phyloP scores from a whole-genome alignment of 2,797 vertebrate genomes.

The Sternarchorhynchus goeldii region DNA sequence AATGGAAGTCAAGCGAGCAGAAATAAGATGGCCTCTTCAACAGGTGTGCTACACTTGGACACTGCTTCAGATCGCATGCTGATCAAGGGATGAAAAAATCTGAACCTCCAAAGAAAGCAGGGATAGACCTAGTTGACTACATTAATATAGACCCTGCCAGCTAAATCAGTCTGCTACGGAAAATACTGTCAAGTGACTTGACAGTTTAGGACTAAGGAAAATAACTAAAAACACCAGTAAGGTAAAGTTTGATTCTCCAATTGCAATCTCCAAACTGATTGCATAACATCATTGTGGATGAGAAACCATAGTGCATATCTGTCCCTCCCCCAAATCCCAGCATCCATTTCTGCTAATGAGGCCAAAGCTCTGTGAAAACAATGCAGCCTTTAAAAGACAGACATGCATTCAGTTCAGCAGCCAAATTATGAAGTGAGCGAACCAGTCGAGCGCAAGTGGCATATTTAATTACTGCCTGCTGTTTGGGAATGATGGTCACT shows the following conservation, averaged over 20 bases:
- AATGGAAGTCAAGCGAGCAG: conserved; percentile 8
- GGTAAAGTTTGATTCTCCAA: conserved; percentile 11
- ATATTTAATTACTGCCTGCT: conserved; percentile 91
- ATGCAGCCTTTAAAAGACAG: conserved; percentile 83
- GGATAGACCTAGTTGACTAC: neutral
- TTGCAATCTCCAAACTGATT: conserved; percentile 42
- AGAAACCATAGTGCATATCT: conserved; percentile 70
- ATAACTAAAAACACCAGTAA: neutral
- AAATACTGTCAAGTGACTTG: neutral
- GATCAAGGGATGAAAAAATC: no score
- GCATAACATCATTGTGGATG: conserved; percentile 74
- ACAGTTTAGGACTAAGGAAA: neutral
- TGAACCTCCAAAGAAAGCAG: neutral
- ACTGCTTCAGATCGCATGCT: no score
- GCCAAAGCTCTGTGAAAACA: conserved; percentile 82
- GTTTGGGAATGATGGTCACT: conserved; percentile 84
- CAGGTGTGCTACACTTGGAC: conserved; percentile 17
- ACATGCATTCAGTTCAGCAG: conserved; percentile 82
- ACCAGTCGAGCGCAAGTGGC: conserved; percentile 89
- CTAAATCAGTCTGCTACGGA: neutral
- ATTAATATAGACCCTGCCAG: neutral
- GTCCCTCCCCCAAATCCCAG: conserved; percentile 66
- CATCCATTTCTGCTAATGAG: conserved; percentile 78
- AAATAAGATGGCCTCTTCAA: conserved; percentile 6
- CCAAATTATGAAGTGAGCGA: conserved; percentile 87